Percentiles rank a stretch among this genome's conserved stretches.
Conservation (phyloP, 2,797 vertebrate species). For the Cyprinella venusta region DNA sequence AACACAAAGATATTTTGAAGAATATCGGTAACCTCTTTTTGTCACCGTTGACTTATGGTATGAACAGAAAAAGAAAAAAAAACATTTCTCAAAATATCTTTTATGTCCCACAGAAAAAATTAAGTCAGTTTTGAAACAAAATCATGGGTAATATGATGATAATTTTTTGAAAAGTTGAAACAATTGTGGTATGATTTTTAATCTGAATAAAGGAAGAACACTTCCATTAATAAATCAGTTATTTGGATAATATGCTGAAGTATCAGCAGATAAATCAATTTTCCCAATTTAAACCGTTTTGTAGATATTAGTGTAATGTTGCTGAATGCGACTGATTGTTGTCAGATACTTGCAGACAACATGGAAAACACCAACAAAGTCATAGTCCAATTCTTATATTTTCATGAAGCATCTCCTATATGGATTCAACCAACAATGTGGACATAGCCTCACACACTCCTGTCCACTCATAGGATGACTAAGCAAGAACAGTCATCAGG, state of each 20-base stretch:
- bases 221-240: not conserved
- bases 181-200: not conserved
- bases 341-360: not conserved
- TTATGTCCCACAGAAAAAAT: not conserved
- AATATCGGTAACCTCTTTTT: not conserved
- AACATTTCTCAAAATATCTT: not conserved
- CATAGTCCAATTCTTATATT: not conserved
- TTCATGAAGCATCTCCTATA: not conserved
- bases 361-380: constrained; percentile 2
- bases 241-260: not conserved
- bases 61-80: not conserved
- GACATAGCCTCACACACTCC: not conserved
- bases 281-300: not conserved
- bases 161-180: not conserved
- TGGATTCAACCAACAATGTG: not conserved
- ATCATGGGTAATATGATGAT: not conserved
- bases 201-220: not conserved
- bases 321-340: not conserved
- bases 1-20: not conserved
- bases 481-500: constrained; percentile 5
- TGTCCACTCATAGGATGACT: constrained; percentile 20
- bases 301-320: not conserved
- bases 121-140: not conserved
- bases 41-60: not conserved
- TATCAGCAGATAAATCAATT: not conserved